Base-by-base conservation (phyloP, 1,140 invertebrate genomes). In the Drosophila ambigua region DNA sequence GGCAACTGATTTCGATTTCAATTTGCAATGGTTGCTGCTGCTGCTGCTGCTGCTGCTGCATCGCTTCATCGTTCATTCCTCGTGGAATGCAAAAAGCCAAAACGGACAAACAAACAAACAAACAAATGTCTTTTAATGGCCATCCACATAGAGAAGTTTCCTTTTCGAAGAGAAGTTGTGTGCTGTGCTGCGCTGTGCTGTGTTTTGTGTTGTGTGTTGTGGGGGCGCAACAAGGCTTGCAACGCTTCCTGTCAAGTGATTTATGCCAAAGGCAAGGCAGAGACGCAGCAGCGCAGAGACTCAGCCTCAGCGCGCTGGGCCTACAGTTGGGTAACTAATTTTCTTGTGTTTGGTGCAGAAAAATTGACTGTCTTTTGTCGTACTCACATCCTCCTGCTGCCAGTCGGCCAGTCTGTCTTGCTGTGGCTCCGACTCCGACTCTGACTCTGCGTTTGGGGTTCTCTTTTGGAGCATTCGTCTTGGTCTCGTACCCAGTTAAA, bases 161-260 rank as follows among this genome's bases (percentile, higher is more conserved):
- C 48, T 39, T 11, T 35, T 11, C 9, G 31, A 35, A 35, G 31
- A 11, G 31, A 35, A 35, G 31, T 35, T 63, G 66, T 67, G 31
- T 50, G 71, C 52, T 68, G 35, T 58, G 59, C 26, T 68, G 35
- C 50, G 59, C 26, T 52, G 26, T 26, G 23, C 2, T 23, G 0
- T 51, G 31, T 28, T 48, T 31, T 72, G 66, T 78, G 35, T 15
- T 23, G 49, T 62, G 53, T 75, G 83, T 79, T 88, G 82, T 85
- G 82, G 82, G 82, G 82, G 82, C 82, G 82, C 82, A 87, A 87
- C 82, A 87, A 87, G 82, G 75, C 82, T 87, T 69, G 82, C 83
- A 87, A 87, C 82, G 83, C 83, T 87, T 89, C 83, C 83, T 88
- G 84, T 88, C 84, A 88, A 88, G 83, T 88, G 83, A 88, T 88